Conservation (phyloP, 2,113 vertebrate species). For the Stigmatopora argus region DNA sequence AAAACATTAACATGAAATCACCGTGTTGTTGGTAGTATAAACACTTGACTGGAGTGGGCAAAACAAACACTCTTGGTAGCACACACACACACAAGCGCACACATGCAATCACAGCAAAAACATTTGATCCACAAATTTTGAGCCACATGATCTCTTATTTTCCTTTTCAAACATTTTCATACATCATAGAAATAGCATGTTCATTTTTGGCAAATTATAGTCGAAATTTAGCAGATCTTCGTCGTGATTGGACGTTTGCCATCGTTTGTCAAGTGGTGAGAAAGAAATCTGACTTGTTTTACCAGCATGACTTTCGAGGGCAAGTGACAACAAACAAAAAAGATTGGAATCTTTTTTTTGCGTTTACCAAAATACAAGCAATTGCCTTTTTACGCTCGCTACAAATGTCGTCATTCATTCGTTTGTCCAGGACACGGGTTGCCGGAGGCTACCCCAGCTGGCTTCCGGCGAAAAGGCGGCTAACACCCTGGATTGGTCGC, state of each 20-base stretch:
- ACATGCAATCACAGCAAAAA: slow-evolving; percentile 46
- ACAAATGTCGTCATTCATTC: no score
- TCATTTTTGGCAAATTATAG: no score
- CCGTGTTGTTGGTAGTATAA: slow-evolving; percentile 53
- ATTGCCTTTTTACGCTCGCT: no score
- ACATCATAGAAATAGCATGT: no score
- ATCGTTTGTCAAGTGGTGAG: slow-evolving; percentile 2
- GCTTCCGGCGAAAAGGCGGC: no score
- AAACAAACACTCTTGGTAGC: slow-evolving; percentile 53
- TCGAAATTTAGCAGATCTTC: no score
- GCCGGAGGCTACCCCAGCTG: no score
- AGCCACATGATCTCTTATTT: neutral
- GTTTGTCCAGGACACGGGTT: no score
- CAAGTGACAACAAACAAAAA: neutral
- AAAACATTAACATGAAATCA: slow-evolving; percentile 23
- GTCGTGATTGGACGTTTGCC: no score
- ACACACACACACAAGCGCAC: slow-evolving; percentile 14
- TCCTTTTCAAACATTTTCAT: no score
- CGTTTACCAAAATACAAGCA: neutral
- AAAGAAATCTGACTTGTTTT: slow-evolving; percentile 45
- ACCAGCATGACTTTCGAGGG: slow-evolving; percentile 41
- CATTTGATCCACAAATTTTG: neutral
- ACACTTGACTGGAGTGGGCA: slow-evolving; percentile 46
- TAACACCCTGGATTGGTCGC: no score
- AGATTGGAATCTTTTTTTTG: slow-evolving; percentile 52